Base-by-base conservation (phyloP, 2,113 vertebrate genomes). In the Muntiacus reevesi region DNA sequence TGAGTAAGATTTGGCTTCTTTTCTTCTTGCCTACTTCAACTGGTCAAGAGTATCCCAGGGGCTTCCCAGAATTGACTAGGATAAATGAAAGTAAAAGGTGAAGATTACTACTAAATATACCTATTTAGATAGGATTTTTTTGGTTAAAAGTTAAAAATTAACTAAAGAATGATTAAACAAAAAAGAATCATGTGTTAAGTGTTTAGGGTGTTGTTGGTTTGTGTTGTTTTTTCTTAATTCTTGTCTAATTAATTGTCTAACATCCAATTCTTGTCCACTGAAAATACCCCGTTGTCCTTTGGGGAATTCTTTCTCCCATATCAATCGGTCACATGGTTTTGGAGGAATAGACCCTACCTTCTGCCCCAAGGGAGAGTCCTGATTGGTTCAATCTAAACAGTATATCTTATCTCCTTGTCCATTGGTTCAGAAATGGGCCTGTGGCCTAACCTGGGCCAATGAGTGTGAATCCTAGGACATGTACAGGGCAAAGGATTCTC, bases 111-210 rank as follows among this genome's bases (percentile, higher is more conserved):
- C 67, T 71, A 71, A 71, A 36, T 47, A 3, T 23, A 74, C 17
- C 27, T 54, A 36, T 54, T 64, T 79, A 55, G 47, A 52, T 89
- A 83, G 74, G 16, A 90, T 9, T 79, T 47, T 23, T 64, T 67
- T 50, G 28, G 28, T 87, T 52, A 84, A 83, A 90, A 59, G 30
- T 84, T 96, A 92, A 78, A 96, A 94, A 64, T 91, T 89, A 95
- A 89, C 57, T 90, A 10, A 94, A 86, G 82, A 88, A 86, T 74
- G 12, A 78, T 33, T 21, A 54, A 92, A n/a, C 52, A 71, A 54
- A 57, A 43, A 54, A 40, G 7, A 59, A 83, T 36, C 36, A n/a
- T 27, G 55, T 60, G 50, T 59, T 60, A 21, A 93, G 52, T 16
- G 17, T 47, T 2, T 2, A 50, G 67, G 50, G 43, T n/a, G 21